These are phyloP conservation scores for Euplexia lucipara DNA, from an alignment of 2,888 invertebrate species.

Conservation along the genomic window DNA sequence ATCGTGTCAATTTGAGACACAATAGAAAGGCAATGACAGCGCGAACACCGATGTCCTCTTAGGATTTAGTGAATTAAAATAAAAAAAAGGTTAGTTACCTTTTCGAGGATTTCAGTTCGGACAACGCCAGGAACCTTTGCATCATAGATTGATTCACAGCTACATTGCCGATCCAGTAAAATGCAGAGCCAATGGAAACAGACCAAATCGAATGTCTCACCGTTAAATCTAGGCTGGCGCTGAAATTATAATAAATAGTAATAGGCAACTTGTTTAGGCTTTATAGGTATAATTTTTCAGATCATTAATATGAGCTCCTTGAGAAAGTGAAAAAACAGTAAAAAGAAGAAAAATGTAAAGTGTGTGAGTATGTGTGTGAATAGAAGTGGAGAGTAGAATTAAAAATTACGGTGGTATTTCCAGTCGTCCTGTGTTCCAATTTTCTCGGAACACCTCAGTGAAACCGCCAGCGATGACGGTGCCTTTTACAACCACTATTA, in stretches of 20 bases:
- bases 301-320: no score
- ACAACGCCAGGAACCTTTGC: slow-evolving; percentile 94
- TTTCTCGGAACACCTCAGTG: slow-evolving; percentile 89
- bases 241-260: slow-evolving; percentile 68
- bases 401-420: slow-evolving; percentile 91
- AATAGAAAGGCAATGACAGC: no score
- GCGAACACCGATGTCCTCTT: no score
- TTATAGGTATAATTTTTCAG: no score
- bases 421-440: slow-evolving; percentile 91
- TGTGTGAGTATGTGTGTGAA: no score
- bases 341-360: no score
- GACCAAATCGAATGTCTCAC: slow-evolving; percentile 94
- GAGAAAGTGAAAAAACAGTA: no score
- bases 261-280: no score
- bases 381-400: no score
- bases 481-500: slow-evolving; percentile 92
- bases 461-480: slow-evolving; percentile 92
- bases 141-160: slow-evolving; percentile 95
- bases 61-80: no score
- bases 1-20: no score
- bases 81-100: slow-evolving; percentile 76
- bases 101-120: slow-evolving; percentile 92
- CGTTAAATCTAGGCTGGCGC: slow-evolving; percentile 92
- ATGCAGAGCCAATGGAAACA: slow-evolving; percentile 93
- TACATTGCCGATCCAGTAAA: slow-evolving; percentile 94